A percentile compares a stretch with the other conserved stretches of the same genome.
Evolutionary conservation across 2,113 vertebrate genomes (phyloP).

Genomic region (Malurus melanocephalus): DNA sequence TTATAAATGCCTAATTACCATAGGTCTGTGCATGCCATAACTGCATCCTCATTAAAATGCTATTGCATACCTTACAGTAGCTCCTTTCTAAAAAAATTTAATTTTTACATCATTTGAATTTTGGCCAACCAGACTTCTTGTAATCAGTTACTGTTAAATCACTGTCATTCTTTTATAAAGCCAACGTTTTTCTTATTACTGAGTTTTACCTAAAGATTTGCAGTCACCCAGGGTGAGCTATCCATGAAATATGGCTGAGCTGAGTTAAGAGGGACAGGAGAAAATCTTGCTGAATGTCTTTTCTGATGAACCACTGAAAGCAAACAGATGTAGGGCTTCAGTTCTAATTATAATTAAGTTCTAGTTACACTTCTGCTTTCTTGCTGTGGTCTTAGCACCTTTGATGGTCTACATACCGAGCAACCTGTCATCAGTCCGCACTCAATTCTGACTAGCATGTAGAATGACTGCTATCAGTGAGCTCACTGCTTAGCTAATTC

Average conservation of each 20-base stretch:
- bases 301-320: not conserved
- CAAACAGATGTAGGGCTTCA: not conserved
- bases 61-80: not conserved
- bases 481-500: not conserved
- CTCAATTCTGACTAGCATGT: not conserved
- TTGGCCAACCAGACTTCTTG: not conserved
- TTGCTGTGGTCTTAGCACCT: not conserved
- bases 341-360: no score
- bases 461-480: not conserved
- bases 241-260: not conserved
- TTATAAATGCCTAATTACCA: not conserved
- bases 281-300: not conserved
- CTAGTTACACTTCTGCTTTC: not conserved
- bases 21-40: not conserved
- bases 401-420: not conserved
- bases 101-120: not conserved
- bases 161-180: not conserved
- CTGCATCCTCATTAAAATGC: not conserved
- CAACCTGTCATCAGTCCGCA: not conserved
- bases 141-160: not conserved
- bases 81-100: fast-evolving
- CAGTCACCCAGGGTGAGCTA: not conserved
- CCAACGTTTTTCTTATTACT: not conserved
- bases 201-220: not conserved
- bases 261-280: not conserved